Conservation (phyloP, 2,113 vertebrate species). For the Mormoops blainvillei region DNA sequence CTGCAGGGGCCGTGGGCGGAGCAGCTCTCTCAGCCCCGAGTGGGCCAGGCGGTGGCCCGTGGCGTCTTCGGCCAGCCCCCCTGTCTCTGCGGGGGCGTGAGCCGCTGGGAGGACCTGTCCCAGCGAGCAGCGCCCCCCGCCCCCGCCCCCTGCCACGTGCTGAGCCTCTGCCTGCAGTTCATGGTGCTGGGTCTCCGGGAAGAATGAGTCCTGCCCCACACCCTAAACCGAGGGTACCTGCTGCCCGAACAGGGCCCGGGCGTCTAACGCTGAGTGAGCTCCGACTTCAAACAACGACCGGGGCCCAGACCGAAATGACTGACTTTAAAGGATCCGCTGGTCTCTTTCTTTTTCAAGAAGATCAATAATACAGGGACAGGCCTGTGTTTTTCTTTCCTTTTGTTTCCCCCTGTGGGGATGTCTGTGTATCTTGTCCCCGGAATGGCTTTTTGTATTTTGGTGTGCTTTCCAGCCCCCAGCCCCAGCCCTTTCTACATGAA, state of each 20-base stretch:
- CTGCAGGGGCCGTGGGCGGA: accelerated
- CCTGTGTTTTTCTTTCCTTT: background rate
- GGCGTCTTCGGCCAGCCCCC: background rate
- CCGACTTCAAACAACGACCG: background rate
- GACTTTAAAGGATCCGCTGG: constrained; percentile 70
- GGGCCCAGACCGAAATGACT: background rate
- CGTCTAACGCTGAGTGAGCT: accelerated
- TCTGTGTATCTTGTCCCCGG: background rate
- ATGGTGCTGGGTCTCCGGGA: background rate
- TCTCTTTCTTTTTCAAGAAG: constrained; percentile 70
- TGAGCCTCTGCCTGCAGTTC: background rate
- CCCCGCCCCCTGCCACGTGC: accelerated
- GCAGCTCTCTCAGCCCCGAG: accelerated
- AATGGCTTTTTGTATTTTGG: background rate
- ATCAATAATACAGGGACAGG: constrained; percentile 68
- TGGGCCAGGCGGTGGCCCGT: accelerated
- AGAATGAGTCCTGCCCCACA: background rate
- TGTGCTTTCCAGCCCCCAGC: background rate
- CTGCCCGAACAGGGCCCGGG: background rate
- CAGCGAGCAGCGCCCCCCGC: background rate
- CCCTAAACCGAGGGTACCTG: too few species aligned
- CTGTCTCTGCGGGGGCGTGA: background rate
- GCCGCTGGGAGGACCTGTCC: background rate
- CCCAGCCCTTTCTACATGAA: constrained; percentile 23
- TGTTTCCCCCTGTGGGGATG: constrained; percentile 4